Conservation (phyloP, 2,797 vertebrate genomes). For the Pantherophis vulpinus region DNA sequence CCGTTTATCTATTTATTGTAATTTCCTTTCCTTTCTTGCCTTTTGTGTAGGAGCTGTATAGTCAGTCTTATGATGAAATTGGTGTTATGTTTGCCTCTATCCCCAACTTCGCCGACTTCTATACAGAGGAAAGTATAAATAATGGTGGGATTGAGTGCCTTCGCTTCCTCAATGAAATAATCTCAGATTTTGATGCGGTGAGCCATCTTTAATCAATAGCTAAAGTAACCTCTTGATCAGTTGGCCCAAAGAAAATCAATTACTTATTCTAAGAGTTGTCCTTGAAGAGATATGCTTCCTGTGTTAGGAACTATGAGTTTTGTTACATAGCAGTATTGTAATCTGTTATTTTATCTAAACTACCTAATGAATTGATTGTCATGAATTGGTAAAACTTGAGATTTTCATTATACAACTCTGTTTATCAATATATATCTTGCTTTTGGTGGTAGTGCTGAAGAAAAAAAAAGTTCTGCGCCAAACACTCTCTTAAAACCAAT, state of each 20-base stretch:
- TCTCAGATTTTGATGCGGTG: constrained; percentile 94
- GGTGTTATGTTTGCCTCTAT: constrained; percentile 98
- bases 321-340: not conserved
- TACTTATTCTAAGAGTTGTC: not conserved
- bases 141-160: constrained; percentile 95
- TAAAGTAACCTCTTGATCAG: not conserved
- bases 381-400: not conserved
- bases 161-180: constrained; percentile 96
- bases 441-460: not conserved
- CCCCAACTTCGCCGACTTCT: constrained; percentile 97
- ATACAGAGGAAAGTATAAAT: constrained; percentile 95
- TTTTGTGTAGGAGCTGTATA: constrained; percentile 86
- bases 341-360: not conserved
- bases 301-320: not conserved
- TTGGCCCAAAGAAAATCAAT: not conserved
- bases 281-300: not conserved
- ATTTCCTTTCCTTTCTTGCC: not conserved
- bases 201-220: constrained; percentile 56
- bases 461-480: not conserved
- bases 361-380: not conserved
- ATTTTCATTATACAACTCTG: not conserved
- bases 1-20: not conserved
- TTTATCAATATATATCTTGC: not conserved
- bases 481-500: not conserved
- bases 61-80: constrained; percentile 91